Evolutionary conservation across 30 jellyfish, hydroid and myxozoan genomes (phyloP).

Genomic region (Hydractinia symbiolongicarpus): DNA sequence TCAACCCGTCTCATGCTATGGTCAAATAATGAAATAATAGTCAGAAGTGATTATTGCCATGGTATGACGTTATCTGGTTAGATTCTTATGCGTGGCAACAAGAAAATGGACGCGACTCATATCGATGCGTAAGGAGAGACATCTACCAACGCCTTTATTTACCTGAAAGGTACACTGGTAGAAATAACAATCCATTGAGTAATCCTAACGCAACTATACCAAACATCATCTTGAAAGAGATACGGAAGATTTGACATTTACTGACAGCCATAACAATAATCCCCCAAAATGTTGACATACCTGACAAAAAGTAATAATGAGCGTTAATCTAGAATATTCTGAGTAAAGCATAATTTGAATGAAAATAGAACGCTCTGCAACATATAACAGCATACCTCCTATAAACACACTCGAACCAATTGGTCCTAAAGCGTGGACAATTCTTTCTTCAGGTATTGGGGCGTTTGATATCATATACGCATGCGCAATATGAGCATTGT

Average conservation of each 20-base stretch:
- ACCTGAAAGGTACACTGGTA: conserved; percentile 59
- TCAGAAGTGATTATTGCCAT: no score
- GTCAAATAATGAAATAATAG: no score
- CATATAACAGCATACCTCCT: conserved; percentile 25
- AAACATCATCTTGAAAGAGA: conserved; percentile 73
- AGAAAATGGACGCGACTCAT: no score
- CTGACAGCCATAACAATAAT: conserved; percentile 62
- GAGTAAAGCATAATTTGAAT: background rate
- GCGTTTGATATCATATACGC: conserved; percentile 22
- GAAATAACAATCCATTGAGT: conserved; percentile 56
- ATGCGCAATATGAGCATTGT: conserved; percentile 38
- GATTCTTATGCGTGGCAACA: no score
- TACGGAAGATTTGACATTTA: conserved; percentile 70
- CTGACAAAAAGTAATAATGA: conserved; percentile 15
- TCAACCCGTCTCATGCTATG: no score
- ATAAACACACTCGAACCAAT: conserved; percentile 36
- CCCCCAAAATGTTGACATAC: conserved; percentile 77
- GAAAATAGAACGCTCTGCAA: no score
- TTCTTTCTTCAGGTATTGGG: conserved; percentile 26
- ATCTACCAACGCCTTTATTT: conserved; percentile 11
- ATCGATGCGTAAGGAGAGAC: no score
- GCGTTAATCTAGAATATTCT: background rate
- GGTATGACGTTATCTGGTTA: no score
- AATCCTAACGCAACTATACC: conserved; percentile 69
- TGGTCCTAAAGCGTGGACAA: conserved; percentile 5